A percentile compares a stretch with the other conserved stretches of the same genome.
phyloP scores from a whole-genome alignment of 2,797 vertebrate species.

The Kryptopterus vitreolus region DNA sequence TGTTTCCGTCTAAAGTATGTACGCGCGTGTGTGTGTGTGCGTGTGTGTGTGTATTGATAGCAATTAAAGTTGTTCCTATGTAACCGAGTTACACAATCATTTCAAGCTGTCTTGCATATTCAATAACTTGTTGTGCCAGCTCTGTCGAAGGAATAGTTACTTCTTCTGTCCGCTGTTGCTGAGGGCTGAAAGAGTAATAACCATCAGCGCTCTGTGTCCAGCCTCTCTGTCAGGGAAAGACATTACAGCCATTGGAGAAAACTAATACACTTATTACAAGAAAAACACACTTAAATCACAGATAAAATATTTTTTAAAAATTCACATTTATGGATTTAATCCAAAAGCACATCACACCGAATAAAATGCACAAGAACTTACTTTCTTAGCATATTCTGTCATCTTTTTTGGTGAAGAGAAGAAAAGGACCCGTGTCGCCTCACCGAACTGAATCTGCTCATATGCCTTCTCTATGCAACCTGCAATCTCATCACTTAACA shows the following conservation, averaged over 20 bases:
- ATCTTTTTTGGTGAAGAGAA: constrained; percentile 90
- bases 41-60: constrained; percentile 1
- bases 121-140: constrained; percentile 92
- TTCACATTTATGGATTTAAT: no score
- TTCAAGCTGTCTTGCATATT: constrained; percentile 93
- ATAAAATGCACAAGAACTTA: constrained; percentile 55
- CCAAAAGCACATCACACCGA: neutral
- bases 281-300: neutral
- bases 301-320: neutral
- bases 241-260: neutral
- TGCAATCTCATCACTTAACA: constrained; percentile 87
- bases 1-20: neutral
- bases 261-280: neutral
- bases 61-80: neutral
- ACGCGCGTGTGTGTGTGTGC: no score
- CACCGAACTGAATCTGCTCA: constrained; percentile 89
- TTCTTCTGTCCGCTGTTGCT: constrained; percentile 91
- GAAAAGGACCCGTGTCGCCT: constrained; percentile 90
- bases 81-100: constrained; percentile 86
- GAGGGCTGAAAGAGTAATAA: constrained; percentile 86
- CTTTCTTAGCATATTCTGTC: constrained; percentile 94
- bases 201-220: constrained; percentile 85
- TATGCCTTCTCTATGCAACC: constrained; percentile 95
- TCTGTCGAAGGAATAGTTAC: constrained; percentile 90
- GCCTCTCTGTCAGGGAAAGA: constrained; percentile 77